phyloP scores from a whole-genome alignment of 2,113 vertebrate genomes.

The Colaptes auratus region DNA sequence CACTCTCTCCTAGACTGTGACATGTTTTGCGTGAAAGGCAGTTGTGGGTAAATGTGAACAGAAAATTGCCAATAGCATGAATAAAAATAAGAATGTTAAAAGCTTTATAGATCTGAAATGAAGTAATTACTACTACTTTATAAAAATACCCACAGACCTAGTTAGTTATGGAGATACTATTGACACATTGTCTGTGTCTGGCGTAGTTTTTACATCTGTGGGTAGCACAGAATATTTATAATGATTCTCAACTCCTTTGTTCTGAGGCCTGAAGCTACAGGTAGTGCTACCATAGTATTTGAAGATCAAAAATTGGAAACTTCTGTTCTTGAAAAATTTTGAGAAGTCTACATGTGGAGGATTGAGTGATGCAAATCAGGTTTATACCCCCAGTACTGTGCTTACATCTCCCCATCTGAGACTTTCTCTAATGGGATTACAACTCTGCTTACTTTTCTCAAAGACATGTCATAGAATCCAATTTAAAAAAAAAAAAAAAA shows the following conservation, averaged over 20 bases:
- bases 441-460: neutral
- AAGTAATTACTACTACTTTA: neutral
- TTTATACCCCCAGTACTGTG: no score
- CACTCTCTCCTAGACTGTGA: neutral
- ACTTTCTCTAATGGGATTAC: neutral
- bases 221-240: slow-evolving; percentile 1
- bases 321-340: neutral
- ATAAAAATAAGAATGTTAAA: neutral
- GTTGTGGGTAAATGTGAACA: neutral
- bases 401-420: neutral
- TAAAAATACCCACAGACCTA: neutral
- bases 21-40: neutral
- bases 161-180: neutral
- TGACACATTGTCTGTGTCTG: slow-evolving; percentile 9
- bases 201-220: slow-evolving; percentile 18
- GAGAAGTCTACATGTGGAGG: neutral
- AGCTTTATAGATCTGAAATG: neutral
- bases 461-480: neutral
- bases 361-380: no score
- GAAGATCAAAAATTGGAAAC: neutral
- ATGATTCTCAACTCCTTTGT: neutral
- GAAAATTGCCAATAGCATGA: neutral
- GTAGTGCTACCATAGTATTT: neutral
- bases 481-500: neutral
- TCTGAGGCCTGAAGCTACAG: slow-evolving; percentile 52